phyloP scores from a whole-genome alignment of 2,797 vertebrate species.

The Semotilus atromaculatus region DNA sequence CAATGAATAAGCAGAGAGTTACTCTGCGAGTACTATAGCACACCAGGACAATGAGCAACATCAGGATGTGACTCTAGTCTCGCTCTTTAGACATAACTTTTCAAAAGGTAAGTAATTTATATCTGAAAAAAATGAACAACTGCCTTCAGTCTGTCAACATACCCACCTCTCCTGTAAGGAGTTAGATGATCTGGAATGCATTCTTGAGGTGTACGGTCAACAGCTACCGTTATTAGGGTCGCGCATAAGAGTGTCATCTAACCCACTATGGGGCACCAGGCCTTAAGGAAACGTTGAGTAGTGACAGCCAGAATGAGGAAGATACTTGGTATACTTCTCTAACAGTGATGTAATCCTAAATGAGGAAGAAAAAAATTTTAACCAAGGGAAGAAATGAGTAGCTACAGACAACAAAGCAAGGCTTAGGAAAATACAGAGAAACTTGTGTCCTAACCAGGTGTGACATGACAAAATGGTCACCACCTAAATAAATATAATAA shows the following conservation, averaged over 20 bases:
- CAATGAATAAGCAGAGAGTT: conserved; percentile 81
- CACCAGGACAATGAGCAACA: conserved; percentile 70
- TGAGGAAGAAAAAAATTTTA: background rate
- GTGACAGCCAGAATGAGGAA: background rate
- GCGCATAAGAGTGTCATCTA: background rate
- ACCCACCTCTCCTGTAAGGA: background rate
- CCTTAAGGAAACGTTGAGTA: background rate
- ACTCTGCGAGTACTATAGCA: conserved; percentile 81
- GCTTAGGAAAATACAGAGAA: background rate
- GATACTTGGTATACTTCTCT: background rate
- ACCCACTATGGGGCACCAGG: background rate
- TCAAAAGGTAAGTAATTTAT: background rate
- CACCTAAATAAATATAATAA: too few relatives aligned
- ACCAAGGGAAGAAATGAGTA: background rate
- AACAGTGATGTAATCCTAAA: background rate
- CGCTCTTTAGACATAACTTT: conserved; percentile 47
- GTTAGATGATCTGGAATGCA: background rate
- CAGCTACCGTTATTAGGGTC: background rate
- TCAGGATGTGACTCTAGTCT: conserved; percentile 82
- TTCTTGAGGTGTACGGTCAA: background rate
- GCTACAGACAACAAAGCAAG: background rate
- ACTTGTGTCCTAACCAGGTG: background rate
- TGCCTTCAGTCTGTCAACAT: background rate
- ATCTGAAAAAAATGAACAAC: background rate
- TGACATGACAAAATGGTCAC: background rate